phyloP scores from a whole-genome alignment of 2,888 invertebrate genomes.

The Drosophila infuscata region DNA sequence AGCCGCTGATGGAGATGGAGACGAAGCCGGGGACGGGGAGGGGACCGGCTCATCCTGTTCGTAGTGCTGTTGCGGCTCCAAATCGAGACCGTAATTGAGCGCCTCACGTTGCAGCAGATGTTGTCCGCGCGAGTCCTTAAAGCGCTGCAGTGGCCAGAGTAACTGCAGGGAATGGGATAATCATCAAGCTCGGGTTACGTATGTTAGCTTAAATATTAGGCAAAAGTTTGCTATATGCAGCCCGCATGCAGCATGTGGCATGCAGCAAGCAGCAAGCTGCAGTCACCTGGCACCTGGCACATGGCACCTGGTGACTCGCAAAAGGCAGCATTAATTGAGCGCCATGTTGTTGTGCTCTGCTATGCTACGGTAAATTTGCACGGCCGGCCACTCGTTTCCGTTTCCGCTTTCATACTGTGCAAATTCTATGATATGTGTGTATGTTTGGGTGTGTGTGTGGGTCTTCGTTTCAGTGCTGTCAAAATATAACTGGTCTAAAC shows the following conservation, averaged over 20 bases:
- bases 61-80: conserved; percentile 77
- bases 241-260: conserved; percentile 23
- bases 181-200: conserved; percentile 26
- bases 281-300: background rate
- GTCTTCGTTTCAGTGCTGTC: conserved; percentile 14
- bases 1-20: conserved; percentile 40
- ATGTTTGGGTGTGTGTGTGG: conserved; percentile 10
- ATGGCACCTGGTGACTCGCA: background rate
- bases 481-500: background rate
- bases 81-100: conserved; percentile 84
- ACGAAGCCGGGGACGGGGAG: background rate
- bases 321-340: conserved; percentile 20
- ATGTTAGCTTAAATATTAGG: conserved; percentile 27
- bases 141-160: conserved; percentile 93
- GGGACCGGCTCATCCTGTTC: conserved; percentile 83
- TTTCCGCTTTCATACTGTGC: conserved; percentile 60
- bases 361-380: conserved; percentile 52
- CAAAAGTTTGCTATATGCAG: conserved; percentile 16
- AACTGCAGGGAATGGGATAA: conserved; percentile 86
- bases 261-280: conserved; percentile 13
- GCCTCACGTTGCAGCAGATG: conserved; percentile 87
- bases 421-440: background rate
- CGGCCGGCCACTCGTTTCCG: conserved; percentile 60
- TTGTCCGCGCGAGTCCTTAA: conserved; percentile 90
- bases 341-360: conserved; percentile 38